These are phyloP conservation scores for Dromaius novaehollandiae DNA, from an alignment of 2,113 vertebrate species.

Conservation along the genomic window DNA sequence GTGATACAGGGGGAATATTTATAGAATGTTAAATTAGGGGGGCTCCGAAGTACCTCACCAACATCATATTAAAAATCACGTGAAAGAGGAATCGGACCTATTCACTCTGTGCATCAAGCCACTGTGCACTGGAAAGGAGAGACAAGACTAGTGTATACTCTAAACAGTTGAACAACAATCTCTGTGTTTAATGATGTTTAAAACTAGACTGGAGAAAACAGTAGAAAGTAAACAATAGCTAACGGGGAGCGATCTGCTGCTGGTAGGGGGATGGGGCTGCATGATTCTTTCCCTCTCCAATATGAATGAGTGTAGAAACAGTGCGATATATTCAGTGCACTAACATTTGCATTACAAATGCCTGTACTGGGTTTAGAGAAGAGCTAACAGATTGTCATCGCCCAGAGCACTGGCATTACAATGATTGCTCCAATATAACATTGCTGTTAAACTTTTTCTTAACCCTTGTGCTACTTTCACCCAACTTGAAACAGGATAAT, in stretches of 20 bases:
- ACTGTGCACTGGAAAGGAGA: background rate
- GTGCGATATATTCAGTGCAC: slow-evolving; percentile 34
- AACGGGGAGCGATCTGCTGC: slow-evolving; percentile 1
- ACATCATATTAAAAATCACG: background rate
- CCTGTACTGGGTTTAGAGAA: slow-evolving; percentile 49
- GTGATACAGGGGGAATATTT: background rate
- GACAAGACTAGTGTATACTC: background rate
- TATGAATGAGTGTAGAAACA: slow-evolving; percentile 2
- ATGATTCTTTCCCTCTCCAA: background rate
- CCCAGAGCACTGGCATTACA: slow-evolving; percentile 50
- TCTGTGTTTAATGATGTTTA: background rate
- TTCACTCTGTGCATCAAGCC: background rate
- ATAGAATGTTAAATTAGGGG: background rate
- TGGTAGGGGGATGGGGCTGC: background rate
- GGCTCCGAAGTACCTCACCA: background rate
- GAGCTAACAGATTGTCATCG: slow-evolving; percentile 53
- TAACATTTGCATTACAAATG: slow-evolving; percentile 72
- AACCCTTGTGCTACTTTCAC: slow-evolving; percentile 36
- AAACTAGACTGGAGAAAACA: slow-evolving; percentile 35
- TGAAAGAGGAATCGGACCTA: background rate
- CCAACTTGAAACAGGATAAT: background rate
- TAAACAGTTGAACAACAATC: background rate
- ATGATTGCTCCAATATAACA: slow-evolving; percentile 39
- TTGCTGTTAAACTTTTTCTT: slow-evolving; percentile 45
- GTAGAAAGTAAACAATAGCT: slow-evolving; percentile 30